These are phyloP conservation scores for Rhynchopsitta pachyrhyncha DNA, from an alignment of 2,113 vertebrate genomes.

Conservation along the genomic window DNA sequence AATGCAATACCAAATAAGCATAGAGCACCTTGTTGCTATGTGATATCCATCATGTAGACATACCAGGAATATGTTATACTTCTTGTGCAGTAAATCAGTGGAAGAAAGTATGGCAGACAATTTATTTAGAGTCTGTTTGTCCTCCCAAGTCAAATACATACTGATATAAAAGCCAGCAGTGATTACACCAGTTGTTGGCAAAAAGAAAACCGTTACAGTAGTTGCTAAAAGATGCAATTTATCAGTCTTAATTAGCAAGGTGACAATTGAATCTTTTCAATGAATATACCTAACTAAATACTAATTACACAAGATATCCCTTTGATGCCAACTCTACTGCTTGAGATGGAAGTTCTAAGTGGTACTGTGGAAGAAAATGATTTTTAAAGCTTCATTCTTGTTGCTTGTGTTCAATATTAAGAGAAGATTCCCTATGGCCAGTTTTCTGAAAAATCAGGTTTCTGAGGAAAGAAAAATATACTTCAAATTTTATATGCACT, in stretches of 20 bases:
- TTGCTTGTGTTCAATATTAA: background rate
- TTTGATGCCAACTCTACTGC: background rate
- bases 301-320: background rate
- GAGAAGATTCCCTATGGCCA: background rate
- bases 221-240: background rate
- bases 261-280: background rate
- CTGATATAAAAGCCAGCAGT: background rate
- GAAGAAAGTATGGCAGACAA: background rate
- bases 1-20: fast-evolving
- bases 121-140: background rate
- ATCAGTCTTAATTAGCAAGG: background rate
- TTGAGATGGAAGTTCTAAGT: background rate
- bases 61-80: background rate
- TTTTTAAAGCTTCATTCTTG: background rate
- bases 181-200: background rate
- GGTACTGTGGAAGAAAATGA: background rate
- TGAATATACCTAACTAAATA: background rate
- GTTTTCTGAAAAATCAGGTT: background rate
- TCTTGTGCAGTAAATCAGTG: background rate
- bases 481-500: background rate
- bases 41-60: background rate
- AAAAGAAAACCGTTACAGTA: background rate
- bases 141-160: background rate
- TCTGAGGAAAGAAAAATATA: background rate
- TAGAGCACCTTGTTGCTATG: background rate